Evolutionary conservation across 2,888 invertebrate species (phyloP), one percentile per base, ranked within the genome.

Genomic region (Aethes cnicana): DNA sequence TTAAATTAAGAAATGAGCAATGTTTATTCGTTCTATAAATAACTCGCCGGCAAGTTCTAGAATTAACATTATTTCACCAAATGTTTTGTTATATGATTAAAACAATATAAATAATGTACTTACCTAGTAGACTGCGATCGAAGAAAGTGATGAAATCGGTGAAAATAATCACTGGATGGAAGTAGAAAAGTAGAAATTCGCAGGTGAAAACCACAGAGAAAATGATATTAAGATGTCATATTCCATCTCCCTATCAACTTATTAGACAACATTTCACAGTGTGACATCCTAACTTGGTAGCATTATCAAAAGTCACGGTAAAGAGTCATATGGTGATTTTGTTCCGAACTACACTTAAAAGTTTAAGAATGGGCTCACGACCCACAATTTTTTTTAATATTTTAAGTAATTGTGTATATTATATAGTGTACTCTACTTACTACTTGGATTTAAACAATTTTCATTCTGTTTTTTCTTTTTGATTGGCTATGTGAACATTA

Each of bases 281-380:
- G 17, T 17, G 17, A 9, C 59, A 59, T 57, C 49, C 56, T 3
- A 58, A 68, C 55, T 66, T 58, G 7, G 63, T 55, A 53, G 67
- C 33, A 8, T 71, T 61, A 61, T 53, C 4, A 14, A 14, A 25
- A 9, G 12, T 43, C 14, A 25, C 11, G 5, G 4, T 12, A n/a
- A 23, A 42, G 47, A 47, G 67, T 74, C 73, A 75, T 66, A 65
- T 76, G 74, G 14, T 39, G 72, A 59, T 62, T 17, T 18, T 54
- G 56, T 63, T 71, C 58, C 72, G 20, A 58, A 68, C 8, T 17
- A 65, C 52, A 63, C n/a, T 9, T 23, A 6, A n/a, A 1, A 12
- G 2, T 33, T 33, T 1, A 32, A 11, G 7, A 20, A 11, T 4
- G 2, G 2, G 14, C 7, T 20, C 4, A 2, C 9, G 1, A 21